A percentile compares a stretch with the other conserved stretches of the same genome.
phyloP scores from a whole-genome alignment of 2,113 vertebrate genomes.

The Mesembrinibis cayennensis region DNA sequence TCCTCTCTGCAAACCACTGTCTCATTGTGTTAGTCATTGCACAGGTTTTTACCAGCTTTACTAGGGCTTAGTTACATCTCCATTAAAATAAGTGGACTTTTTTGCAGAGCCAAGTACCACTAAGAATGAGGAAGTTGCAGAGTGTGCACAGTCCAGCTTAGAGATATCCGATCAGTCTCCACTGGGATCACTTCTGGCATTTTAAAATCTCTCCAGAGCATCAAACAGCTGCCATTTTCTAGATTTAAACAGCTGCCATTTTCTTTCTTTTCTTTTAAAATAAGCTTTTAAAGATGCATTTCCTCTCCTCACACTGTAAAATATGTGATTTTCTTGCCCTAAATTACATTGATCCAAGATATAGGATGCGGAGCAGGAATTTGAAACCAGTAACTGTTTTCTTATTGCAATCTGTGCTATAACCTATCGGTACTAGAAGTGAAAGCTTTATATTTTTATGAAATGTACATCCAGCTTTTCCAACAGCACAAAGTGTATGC shows the following conservation, averaged over 20 bases:
- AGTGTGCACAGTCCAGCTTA: constrained; percentile 4
- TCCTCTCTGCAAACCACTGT: neutral
- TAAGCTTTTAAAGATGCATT: constrained; percentile 23
- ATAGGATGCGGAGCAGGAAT: neutral
- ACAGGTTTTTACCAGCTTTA: constrained; percentile 11
- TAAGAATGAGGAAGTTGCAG: constrained; percentile 32
- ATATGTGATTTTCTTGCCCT: neutral
- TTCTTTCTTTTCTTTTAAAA: constrained; percentile 36
- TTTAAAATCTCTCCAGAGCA: constrained; percentile 53
- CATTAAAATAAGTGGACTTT: neutral
- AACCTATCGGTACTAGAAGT: neutral
- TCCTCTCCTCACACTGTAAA: constrained; percentile 8
- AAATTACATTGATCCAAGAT: constrained; percentile 12
- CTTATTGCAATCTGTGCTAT: neutral
- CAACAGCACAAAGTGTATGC: neutral
- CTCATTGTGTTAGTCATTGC: neutral
- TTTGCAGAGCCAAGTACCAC: constrained; percentile 16
- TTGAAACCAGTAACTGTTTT: neutral
- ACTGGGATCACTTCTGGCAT: constrained; percentile 35
- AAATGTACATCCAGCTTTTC: neutral
- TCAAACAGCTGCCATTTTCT: constrained; percentile 61
- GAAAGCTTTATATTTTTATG: neutral
- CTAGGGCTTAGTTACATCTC: neutral
- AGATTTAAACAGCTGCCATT: constrained; percentile 59
- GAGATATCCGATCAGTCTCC: constrained; percentile 37